A percentile compares a stretch with the other conserved stretches of the same genome.
Evolutionary conservation across 1,140 invertebrate genomes (phyloP).

Genomic region (Drusus annulatus): DNA sequence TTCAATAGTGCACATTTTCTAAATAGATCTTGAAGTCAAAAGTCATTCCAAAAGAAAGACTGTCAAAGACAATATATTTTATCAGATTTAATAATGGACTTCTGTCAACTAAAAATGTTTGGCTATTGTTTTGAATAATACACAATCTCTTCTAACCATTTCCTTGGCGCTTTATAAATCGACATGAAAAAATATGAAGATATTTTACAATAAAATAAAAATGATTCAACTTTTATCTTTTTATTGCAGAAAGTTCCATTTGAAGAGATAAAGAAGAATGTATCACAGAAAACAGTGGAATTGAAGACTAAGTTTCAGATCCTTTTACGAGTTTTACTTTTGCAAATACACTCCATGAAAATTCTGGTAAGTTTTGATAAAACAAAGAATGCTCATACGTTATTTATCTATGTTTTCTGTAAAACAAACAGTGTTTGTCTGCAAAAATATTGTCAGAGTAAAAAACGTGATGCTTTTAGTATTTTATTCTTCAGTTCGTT

Average conservation of each 20-base stretch:
- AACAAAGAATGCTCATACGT: too few species aligned
- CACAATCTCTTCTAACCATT: too few species aligned
- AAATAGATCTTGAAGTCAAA: too few species aligned
- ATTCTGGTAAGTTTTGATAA: conserved; percentile 63
- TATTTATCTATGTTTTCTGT: too few species aligned
- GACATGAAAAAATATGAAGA: neutral
- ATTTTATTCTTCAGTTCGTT: neutral
- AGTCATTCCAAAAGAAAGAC: too few species aligned
- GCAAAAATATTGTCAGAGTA: neutral
- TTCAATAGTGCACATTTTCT: too few species aligned
- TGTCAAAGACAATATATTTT: neutral
- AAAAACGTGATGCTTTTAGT: too few species aligned
- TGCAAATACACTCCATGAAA: conserved; percentile 64
- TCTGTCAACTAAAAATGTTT: too few species aligned
- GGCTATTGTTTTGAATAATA: too few species aligned
- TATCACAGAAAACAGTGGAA: conserved; percentile 63
- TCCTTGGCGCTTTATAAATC: too few species aligned
- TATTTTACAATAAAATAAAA: neutral
- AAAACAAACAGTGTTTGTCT: too few species aligned
- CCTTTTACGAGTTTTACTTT: conserved; percentile 64
- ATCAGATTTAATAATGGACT: too few species aligned
- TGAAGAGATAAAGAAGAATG: conserved; percentile 60
- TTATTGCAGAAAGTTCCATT: conserved; percentile 63
- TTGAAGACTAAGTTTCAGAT: conserved; percentile 62
- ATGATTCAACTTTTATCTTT: neutral